phyloP scores from a whole-genome alignment of 1,140 invertebrate species.

The Wiebesia pumilae region DNA sequence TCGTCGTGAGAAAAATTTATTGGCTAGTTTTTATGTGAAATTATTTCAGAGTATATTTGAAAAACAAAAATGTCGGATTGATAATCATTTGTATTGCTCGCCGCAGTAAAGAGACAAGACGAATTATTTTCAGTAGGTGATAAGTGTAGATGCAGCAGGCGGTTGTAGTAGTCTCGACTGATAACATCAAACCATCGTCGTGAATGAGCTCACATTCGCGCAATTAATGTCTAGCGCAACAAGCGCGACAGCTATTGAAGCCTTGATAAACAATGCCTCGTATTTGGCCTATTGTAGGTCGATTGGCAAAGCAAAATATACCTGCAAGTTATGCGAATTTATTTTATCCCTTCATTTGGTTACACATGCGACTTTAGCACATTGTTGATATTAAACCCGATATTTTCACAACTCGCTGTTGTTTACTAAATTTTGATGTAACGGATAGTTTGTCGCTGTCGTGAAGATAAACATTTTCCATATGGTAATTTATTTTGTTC shows the following conservation, averaged over 20 bases:
- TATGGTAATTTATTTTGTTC: background rate
- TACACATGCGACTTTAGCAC: background rate
- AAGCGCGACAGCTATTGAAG: slow-evolving; percentile 45
- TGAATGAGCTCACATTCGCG: slow-evolving; percentile 37
- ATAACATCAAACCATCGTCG: slow-evolving; percentile 23
- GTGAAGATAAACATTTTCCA: background rate
- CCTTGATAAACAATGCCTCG: slow-evolving; percentile 45
- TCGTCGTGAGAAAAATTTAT: background rate
- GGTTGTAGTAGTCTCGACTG: background rate
- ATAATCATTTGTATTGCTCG: background rate
- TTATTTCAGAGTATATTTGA: background rate
- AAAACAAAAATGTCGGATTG: background rate
- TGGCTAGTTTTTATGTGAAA: background rate
- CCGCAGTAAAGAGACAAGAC: background rate
- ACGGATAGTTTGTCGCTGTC: background rate
- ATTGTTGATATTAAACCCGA: background rate
- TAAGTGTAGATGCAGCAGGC: background rate
- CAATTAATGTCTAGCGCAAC: slow-evolving; percentile 44
- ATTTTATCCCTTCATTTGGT: background rate
- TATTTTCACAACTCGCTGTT: too few species aligned
- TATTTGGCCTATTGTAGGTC: slow-evolving; percentile 34
- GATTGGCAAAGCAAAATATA: slow-evolving; percentile 7
- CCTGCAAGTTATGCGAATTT: slow-evolving; percentile 1
- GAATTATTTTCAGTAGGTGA: slow-evolving; percentile 21
- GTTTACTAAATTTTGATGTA: background rate